Base-by-base conservation (phyloP, 2,888 invertebrate species). In the Disparrhopalites patrizii region DNA sequence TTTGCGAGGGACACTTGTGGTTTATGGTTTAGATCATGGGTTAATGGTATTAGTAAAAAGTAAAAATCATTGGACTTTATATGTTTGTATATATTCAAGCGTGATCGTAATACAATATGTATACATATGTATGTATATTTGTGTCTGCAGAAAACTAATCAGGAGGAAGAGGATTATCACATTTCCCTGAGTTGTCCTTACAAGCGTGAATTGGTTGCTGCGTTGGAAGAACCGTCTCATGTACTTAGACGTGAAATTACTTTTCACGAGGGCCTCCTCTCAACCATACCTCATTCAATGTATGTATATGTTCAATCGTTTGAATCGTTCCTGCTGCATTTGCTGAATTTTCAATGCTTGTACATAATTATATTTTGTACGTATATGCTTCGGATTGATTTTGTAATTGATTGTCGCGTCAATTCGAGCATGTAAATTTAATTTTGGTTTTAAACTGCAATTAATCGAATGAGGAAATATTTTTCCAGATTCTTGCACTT, bases 221-320 rank as follows among this genome's bases (percentile, higher is more conserved):
- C 65, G 36, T 52, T 71, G 18, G 68, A 66, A 15, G 23, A 50
- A 20, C 69, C 67, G 23, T 69, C 71, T 10, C 63, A 62, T 60
- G 60, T 67, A 25, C 58, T 70, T 25, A 68, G 68, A 28, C 10
- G 65, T 33, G 71, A 71, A 27, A 65, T 65, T 7, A 70, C 69
- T 3, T 71, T 62, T 36, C 55, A 60, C 1, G 65, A 68, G 3
- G 71, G 71, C 47, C 57, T 68, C 43, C 43, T 71, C 15, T 67
- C 68, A 1, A 40, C 62, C 30, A 56, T 67, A n/a, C 68, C 66
- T 13, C 71, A 71, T 57, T 69, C 71, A 8, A 47, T 71, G 71
- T 71, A 68, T 20, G 27, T 20, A 23, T 47, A 7, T 50, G 58
- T 10, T 50, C 13, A 25, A 33, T 57, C 8, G 13, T 23, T 25